A percentile compares a stretch with the other conserved stretches of the same genome.
Conservation (phyloP, 2,113 vertebrate genomes). For the Diadophis punctatus region DNA sequence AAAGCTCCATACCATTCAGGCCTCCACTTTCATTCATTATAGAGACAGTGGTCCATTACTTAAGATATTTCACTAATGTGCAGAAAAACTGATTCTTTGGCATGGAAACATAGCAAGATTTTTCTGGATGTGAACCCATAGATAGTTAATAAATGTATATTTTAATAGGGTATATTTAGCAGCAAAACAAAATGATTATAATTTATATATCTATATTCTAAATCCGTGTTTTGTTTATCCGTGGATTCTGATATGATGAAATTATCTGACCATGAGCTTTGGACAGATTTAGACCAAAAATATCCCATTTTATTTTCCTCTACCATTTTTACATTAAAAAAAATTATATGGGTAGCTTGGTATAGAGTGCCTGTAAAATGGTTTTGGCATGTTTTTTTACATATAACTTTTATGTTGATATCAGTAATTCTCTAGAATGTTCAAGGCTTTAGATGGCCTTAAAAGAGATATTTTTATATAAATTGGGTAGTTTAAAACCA, state of each 20-base stretch:
- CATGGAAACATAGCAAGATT: neutral
- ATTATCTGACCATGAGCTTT: neutral
- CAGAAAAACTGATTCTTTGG: neutral
- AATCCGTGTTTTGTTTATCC: neutral
- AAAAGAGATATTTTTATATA: neutral
- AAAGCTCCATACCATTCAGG: neutral
- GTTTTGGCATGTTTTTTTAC: neutral
- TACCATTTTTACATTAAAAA: neutral
- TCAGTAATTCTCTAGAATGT: neutral
- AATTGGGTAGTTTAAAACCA: neutral
- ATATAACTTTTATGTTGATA: neutral
- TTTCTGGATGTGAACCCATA: neutral
- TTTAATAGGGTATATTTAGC: neutral
- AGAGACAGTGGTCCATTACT: neutral
- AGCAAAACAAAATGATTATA: neutral
- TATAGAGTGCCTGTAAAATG: neutral
- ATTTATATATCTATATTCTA: neutral
- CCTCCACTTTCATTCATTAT: neutral
- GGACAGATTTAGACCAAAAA: neutral
- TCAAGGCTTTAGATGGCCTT: neutral
- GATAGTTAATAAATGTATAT: neutral
- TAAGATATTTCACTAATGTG: neutral
- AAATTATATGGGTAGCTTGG: neutral
- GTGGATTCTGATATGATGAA: neutral
- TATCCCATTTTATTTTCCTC: neutral